These are phyloP conservation scores for Chrysaora quinquecirrha DNA, from an alignment of 30 jellyfish, hydroid and myxozoan species.

Conservation along the genomic window DNA sequence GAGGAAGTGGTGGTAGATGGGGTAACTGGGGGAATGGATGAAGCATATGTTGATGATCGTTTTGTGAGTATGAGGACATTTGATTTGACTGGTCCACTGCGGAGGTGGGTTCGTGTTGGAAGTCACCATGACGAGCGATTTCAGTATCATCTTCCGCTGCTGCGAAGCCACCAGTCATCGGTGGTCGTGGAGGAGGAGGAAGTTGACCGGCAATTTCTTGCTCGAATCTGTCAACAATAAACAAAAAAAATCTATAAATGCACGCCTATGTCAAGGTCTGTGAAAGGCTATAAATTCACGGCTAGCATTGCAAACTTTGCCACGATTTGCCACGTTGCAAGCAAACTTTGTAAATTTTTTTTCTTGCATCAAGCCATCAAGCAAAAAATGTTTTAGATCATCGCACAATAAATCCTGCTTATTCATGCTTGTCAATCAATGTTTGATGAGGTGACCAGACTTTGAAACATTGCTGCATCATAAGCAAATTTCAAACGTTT, in stretches of 20 bases:
- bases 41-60: conserved; percentile 15
- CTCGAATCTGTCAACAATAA: conserved; percentile 87
- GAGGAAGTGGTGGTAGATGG: conserved; percentile 66
- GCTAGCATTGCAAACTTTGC: too few species aligned
- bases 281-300: not conserved
- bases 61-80: not conserved
- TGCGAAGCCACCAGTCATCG: conserved; percentile 27
- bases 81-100: conserved; percentile 4
- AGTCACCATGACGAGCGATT: not conserved
- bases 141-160: conserved; percentile 14
- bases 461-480: too few species aligned
- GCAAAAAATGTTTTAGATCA: too few species aligned
- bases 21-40: conserved; percentile 57
- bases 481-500: too few species aligned
- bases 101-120: conserved; percentile 2
- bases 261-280: not conserved
- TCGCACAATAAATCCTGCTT: too few species aligned
- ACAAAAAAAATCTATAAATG: too few species aligned
- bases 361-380: not conserved
- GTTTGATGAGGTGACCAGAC: too few species aligned
- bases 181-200: conserved; percentile 98
- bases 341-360: not conserved
- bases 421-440: too few species aligned
- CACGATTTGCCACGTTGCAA: not conserved
- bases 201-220: conserved; percentile 91